Evolutionary conservation across 2,797 vertebrate genomes (phyloP), one percentile per base, ranked within the genome.

Genomic region (Xenopus petersii): DNA sequence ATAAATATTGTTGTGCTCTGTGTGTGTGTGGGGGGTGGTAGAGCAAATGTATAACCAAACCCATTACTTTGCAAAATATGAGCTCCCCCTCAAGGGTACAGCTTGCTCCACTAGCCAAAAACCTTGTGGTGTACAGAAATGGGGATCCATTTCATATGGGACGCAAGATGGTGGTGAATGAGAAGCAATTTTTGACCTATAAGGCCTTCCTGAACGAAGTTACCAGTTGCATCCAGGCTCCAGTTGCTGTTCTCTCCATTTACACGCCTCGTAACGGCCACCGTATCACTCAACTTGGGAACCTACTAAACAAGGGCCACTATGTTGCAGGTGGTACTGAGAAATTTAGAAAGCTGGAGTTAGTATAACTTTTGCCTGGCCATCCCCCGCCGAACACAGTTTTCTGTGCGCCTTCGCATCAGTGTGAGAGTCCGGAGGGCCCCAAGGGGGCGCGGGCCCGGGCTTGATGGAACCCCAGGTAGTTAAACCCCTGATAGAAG

Each of bases 261-360:
- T 96, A 94, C 82, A 97, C 94, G 0, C 92, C 94, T 4, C 81
- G 81, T 56, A 85, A 88, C 0, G 94, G 95, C 10, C 94, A 89
- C 82, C 86, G 83, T 1, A 79, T 98, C 66, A 59, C 81, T 0
- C 83, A 89, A 54, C 89, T 97, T 60, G 82, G 87, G 8, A 92
- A 95, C 46, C 88, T 97, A 9, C 88, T 86, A 81, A 91, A 93
- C 0, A 92, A 94, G 62, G 84, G 89, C 2, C 90, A 88, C n/a
- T 98, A 96, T 1, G 94, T 98, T 4, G 96, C 96, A 5, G 95
- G 92, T 0, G 96, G 95, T 24, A 94, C 91, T 0, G 96, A 98
- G 80, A 88, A 77, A 77, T 96, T 98, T 89, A 91, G 89, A 83
- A 95, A 90, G 80, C 84, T 96, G 0, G 80, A 93, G 96, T 98